These are phyloP conservation scores for Pangasius macronema DNA, from an alignment of 2,797 vertebrate species.

Conservation along the genomic window DNA sequence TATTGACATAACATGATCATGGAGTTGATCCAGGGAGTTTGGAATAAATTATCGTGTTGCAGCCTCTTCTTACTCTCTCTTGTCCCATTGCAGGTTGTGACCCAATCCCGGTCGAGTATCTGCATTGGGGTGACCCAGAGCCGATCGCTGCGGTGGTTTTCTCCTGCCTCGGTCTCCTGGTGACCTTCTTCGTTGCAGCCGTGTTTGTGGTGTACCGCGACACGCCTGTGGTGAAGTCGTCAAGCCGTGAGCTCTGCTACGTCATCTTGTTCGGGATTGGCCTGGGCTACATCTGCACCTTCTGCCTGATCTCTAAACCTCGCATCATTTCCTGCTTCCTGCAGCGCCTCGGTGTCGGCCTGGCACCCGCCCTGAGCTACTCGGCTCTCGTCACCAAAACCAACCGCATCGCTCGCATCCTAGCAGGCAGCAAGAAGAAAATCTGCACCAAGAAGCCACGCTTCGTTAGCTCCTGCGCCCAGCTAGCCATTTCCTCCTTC, in stretches of 20 bases:
- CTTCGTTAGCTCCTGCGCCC: constrained; percentile 89
- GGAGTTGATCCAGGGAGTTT: background rate
- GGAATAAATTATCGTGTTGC: background rate
- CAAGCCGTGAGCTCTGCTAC: constrained; percentile 95
- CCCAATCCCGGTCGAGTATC: constrained; percentile 91
- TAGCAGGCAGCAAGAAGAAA: constrained; percentile 91
- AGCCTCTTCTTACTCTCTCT: background rate
- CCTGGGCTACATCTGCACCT: constrained; percentile 94
- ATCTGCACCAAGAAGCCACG: constrained; percentile 90
- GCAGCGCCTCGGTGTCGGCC: constrained; percentile 91
- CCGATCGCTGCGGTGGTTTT: constrained; percentile 96
- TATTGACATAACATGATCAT: background rate
- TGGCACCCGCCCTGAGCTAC: constrained; percentile 98
- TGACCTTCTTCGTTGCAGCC: constrained; percentile 91
- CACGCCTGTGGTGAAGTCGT: constrained; percentile 97
- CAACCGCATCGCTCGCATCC: constrained; percentile 86
- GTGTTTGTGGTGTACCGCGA: constrained; percentile 94
- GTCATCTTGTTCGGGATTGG: constrained; percentile 96
- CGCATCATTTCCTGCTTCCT: constrained; percentile 93
- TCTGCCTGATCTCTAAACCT: constrained; percentile 93
- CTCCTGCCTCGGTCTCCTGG: constrained; percentile 91
- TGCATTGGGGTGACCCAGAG: constrained; percentile 95
- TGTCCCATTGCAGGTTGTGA: constrained; percentile 81
- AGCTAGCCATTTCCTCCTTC: constrained; percentile 84
- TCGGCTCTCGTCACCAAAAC: constrained; percentile 96